Conservation (phyloP, 1,140 invertebrate genomes). For the Hycleus cichorii region DNA sequence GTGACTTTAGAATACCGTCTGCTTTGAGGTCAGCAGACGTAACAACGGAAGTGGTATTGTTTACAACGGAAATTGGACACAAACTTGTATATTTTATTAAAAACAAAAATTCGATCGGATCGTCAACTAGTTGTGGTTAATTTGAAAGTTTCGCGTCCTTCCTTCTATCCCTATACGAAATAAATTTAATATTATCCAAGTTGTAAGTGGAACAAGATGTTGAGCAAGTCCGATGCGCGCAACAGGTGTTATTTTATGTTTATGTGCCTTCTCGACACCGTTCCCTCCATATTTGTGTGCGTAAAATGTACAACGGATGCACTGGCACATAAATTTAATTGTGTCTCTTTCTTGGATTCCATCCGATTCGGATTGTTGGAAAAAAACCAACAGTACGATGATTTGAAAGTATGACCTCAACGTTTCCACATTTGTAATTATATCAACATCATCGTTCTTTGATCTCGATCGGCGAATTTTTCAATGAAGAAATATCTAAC, state of each 20-base stretch:
- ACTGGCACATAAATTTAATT: no score
- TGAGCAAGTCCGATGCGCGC: conserved; percentile 7
- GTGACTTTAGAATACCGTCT: conserved; percentile 2
- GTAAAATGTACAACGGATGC: neutral
- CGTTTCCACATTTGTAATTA: no score
- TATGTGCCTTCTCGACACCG: conserved; percentile 3
- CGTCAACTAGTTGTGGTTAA: neutral
- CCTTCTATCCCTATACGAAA: neutral
- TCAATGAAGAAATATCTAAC: no score
- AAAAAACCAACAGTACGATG: no score
- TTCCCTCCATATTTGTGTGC: neutral
- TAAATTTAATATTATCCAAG: conserved; percentile 11
- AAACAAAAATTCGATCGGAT: neutral
- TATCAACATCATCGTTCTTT: no score
- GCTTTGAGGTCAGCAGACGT: conserved; percentile 8
- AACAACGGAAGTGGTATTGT: conserved; percentile 13
- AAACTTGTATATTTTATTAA: neutral
- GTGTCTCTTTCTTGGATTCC: no score
- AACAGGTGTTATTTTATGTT: conserved; percentile 14
- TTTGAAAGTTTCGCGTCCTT: neutral
- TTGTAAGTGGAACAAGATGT: conserved; percentile 12
- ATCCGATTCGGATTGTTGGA: no score
- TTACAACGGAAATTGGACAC: conserved; percentile 7
- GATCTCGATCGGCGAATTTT: no score
- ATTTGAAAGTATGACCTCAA: no score